These are phyloP conservation scores for Montipora foliosa DNA, from an alignment of 64 coral and sea anemone species.

Conservation along the genomic window DNA sequence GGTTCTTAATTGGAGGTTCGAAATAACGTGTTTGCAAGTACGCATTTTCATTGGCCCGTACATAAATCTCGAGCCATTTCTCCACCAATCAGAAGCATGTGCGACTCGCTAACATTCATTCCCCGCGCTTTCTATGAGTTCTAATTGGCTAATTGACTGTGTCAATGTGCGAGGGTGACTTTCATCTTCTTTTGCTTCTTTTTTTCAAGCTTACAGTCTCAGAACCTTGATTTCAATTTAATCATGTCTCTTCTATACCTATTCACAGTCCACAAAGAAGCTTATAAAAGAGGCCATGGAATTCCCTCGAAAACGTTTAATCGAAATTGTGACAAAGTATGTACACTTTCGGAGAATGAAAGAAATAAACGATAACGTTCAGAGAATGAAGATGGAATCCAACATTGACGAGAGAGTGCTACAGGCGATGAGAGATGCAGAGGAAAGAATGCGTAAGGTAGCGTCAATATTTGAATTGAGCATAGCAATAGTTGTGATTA, in stretches of 20 bases:
- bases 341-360: conserved; percentile 34
- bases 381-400: conserved; percentile 47
- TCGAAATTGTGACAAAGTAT: conserved; percentile 65
- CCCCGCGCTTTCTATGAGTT: no score
- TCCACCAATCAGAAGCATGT: no score
- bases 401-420: conserved; percentile 22
- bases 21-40: no score
- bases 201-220: background rate
- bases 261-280: conserved; percentile 30
- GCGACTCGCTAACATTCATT: no score
- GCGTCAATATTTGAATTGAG: background rate
- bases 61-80: no score
- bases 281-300: conserved; percentile 70
- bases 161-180: no score
- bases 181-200: no score
- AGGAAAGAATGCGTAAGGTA: conserved; percentile 41
- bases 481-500: background rate
- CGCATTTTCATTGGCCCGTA: no score
- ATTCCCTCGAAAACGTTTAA: conserved; percentile 56
- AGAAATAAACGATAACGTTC: conserved; percentile 52
- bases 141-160: no score
- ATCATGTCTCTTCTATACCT: background rate
- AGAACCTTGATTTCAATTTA: background rate
- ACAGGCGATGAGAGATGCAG: conserved; percentile 24
- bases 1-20: no score